Evolutionary conservation across 2,113 vertebrate species (phyloP).

Genomic region (Limnothrissa miodon): DNA sequence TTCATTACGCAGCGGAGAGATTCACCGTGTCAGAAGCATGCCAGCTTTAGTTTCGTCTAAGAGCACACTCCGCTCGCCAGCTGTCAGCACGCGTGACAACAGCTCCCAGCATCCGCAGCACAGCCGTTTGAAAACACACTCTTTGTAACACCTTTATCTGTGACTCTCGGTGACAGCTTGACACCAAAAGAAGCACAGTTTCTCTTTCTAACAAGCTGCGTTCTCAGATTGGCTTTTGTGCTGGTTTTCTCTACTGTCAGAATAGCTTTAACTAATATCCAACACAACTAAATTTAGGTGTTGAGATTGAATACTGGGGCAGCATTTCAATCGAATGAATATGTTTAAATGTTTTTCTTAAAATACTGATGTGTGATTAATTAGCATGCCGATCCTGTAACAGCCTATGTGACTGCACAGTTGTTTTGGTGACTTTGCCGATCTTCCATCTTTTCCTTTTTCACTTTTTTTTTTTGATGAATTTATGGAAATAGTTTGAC

Average conservation of each 20-base stretch:
- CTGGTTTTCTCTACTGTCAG: conserved; percentile 47
- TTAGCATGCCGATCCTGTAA: not conserved
- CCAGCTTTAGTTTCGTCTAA: conserved; percentile 36
- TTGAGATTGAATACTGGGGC: conserved; percentile 39
- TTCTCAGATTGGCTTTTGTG: conserved; percentile 41
- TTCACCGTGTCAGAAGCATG: conserved; percentile 47
- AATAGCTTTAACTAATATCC: conserved; percentile 54
- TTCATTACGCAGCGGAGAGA: conserved; percentile 37
- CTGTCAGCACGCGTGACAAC: conserved; percentile 55
- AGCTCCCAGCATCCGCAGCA: not conserved
- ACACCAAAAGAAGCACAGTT: conserved; percentile 52
- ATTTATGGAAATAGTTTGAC: not conserved
- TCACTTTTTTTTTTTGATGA: not conserved
- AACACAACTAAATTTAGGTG: conserved; percentile 62
- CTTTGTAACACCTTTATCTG: conserved; percentile 50
- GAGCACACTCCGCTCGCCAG: conserved; percentile 37
- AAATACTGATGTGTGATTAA: not conserved
- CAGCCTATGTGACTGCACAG: not conserved
- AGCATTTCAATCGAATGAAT: conserved; percentile 39
- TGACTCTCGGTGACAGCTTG: conserved; percentile 57
- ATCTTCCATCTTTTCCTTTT: not conserved
- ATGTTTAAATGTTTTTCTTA: conserved; percentile 27
- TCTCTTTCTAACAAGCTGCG: conserved; percentile 44
- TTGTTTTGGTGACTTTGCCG: conserved; percentile 2
- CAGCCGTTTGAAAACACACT: conserved; percentile 29